Percentiles rank a stretch among this genome's conserved stretches.
phyloP scores from a whole-genome alignment of 2,797 vertebrate genomes.

The Sardinella longiceps region DNA sequence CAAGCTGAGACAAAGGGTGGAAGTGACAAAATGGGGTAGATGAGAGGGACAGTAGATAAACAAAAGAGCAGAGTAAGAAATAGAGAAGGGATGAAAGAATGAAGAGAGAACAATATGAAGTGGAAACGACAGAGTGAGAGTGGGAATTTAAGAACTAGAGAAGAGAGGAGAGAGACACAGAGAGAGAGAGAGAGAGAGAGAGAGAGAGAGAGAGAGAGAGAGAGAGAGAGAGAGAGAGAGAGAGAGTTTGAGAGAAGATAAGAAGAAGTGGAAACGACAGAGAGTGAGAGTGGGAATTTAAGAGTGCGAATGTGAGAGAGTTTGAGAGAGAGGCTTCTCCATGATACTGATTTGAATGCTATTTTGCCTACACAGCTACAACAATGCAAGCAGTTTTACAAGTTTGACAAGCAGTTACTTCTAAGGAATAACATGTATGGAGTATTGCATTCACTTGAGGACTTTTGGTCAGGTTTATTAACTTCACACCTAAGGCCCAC shows the following conservation, averaged over 20 bases:
- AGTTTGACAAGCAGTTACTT: constrained; percentile 21
- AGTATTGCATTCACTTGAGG: neutral
- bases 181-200: neutral
- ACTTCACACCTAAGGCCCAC: no score
- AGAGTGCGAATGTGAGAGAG: neutral
- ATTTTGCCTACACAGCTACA: constrained; percentile 15
- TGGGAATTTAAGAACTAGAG: neutral
- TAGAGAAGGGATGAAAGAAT: no score
- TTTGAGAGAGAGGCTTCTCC: neutral
- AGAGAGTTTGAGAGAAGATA: neutral
- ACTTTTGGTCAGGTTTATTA: no score
- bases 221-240: no score
- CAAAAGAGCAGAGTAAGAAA: no score
- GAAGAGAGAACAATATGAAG: constrained; percentile 6
- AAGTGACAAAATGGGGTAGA: neutral
- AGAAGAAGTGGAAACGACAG: neutral
- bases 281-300: neutral
- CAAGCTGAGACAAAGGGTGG: constrained; percentile 64
- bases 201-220: neutral
- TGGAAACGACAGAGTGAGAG: neutral
- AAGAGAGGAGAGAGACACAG: neutral
- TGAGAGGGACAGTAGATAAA: neutral
- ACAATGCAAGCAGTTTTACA: constrained; percentile 20
- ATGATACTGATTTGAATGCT: constrained; percentile 12
- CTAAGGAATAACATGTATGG: neutral